Base-by-base conservation (phyloP, 1,140 invertebrate species). In the Magallana ariakensis region DNA sequence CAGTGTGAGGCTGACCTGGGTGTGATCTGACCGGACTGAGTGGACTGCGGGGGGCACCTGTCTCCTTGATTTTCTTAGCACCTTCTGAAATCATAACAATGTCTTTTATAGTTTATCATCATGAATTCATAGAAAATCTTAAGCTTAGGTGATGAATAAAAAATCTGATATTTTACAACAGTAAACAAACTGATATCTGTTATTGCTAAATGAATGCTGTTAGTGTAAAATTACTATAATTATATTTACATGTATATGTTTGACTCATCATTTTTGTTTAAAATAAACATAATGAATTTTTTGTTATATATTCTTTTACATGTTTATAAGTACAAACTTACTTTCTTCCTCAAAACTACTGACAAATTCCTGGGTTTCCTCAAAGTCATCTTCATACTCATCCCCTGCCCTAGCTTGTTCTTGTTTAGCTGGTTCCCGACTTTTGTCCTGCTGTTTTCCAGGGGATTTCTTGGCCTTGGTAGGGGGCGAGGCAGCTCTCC, bases 341-440 rank as follows among this genome's bases (percentile, higher is more conserved):
- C 80, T 82, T n/a, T 82, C 80, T 53, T 55, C 89, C 11, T 91
- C 91, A 19, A 90, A 55, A 54, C 89, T 88, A 58, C 90, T 91
- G 62, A 90, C 83, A 88, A 90, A 88, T 81, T 92, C 90, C 85
- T 90, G 87, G n/a, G 91, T 91, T 33, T 87, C 85, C 22, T 92
- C 90, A 88, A 92, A 92, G 66, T 90, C 89, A 81, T 92, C 91
- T 22, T 89, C 85, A 85, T 92, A 92, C 16, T 91, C 88, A 66
- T 87, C 88, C 26, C 2, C 22, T 9, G 55, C 66, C 70, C 62
- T 66, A 54, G 70, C 83, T 87, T 85, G 19, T 19, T 66, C 56
- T 82, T 62, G 55, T 83, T 89, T 87, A 60, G 57, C 75, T 87
- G 89, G 88, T 15, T 53, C 22, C 70, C 86, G 85, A 2, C 80